Percentiles rank a stretch among this genome's conserved stretches.
Conservation (phyloP, 2,797 vertebrate species). For the Petrocephalus schoutedeni region DNA sequence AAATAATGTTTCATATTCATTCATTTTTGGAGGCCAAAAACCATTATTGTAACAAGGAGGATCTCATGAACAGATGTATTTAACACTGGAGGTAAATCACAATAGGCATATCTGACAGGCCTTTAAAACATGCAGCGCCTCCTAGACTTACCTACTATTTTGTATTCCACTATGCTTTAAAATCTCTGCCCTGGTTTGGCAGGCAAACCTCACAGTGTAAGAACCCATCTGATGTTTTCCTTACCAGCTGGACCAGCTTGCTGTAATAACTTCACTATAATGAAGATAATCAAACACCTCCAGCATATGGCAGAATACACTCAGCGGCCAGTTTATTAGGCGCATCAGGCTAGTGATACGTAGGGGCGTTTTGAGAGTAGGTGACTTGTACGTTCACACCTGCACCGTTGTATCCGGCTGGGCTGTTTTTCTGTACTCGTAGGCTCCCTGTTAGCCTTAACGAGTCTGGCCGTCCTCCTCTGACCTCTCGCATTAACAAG, state of each 20-base stretch:
- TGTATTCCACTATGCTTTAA: neutral
- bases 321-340: neutral
- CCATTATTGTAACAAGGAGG: neutral
- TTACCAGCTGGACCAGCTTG: neutral
- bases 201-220: neutral
- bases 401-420: neutral
- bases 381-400: neutral
- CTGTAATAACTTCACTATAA: neutral
- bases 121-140: neutral
- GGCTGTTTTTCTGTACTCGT: neutral
- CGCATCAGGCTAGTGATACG: neutral
- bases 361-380: neutral
- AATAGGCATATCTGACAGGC: neutral
- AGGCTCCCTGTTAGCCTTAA: neutral
- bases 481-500: neutral
- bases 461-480: neutral
- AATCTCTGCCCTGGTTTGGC: neutral
- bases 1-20: neutral
- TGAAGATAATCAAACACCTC: neutral
- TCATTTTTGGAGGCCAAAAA: neutral
- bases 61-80: neutral
- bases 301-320: neutral
- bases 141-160: neutral
- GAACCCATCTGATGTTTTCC: neutral
- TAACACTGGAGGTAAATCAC: neutral